phyloP scores from a whole-genome alignment of 1,140 invertebrate species.

The Frieseomelitta varia region DNA sequence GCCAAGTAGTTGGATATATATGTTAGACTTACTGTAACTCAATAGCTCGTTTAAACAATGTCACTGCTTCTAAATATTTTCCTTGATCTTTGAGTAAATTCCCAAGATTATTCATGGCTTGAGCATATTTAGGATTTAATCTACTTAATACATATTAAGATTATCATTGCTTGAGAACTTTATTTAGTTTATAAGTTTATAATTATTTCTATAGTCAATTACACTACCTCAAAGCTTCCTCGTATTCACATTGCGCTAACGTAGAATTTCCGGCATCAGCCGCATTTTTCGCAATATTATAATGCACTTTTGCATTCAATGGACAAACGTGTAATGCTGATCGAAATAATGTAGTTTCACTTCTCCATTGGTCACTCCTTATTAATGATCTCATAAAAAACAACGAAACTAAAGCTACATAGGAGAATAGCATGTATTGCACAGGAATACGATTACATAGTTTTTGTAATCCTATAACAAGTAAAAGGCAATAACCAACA shows the following conservation, averaged over 20 bases:
- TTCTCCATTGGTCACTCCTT: conserved; percentile 91
- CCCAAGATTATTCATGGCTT: conserved; percentile 98
- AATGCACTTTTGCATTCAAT: conserved; percentile 97
- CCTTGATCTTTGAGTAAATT: conserved; percentile 94
- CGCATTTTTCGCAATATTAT: conserved; percentile 95
- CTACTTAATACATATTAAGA: conserved; percentile 77
- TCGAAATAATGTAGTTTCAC: conserved; percentile 87
- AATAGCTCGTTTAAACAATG: conserved; percentile 89
- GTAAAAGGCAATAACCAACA: conserved; percentile 90
- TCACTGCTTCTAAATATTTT: conserved; percentile 88
- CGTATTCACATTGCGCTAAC: conserved; percentile 90
- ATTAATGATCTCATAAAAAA: conserved; percentile 86
- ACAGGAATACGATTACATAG: conserved; percentile 60
- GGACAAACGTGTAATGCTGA: conserved; percentile 91
- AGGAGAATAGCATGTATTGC: conserved; percentile 60
- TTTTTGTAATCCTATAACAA: conserved; percentile 85
- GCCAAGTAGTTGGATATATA: neutral
- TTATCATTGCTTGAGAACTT: neutral
- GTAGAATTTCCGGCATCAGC: conserved; percentile 88
- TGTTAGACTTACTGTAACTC: conserved; percentile 85
- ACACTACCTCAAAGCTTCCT: conserved; percentile 89
- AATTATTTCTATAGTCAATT: neutral
- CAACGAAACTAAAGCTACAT: conserved; percentile 79
- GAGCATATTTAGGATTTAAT: conserved; percentile 95
- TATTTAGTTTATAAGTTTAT: conserved; percentile 11